Base-by-base conservation (phyloP, 1,140 invertebrate species). In the Venturia canescens region DNA sequence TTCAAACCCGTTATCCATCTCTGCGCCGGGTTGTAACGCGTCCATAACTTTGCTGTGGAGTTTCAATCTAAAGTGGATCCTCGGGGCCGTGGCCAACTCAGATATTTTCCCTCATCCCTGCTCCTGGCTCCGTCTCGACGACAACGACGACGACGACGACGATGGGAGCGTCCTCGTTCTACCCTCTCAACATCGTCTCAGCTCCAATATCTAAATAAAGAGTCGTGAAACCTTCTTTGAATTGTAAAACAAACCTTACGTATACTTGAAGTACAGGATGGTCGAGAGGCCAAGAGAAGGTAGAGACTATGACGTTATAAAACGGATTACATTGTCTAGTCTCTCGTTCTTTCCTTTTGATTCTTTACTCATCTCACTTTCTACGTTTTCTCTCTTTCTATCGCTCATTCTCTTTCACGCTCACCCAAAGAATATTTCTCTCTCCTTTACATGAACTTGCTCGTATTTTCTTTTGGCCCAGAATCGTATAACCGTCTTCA, bases 191-290 rank as follows among this genome's bases (percentile, higher is more conserved):
- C 60, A 26, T 23, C 23, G 60, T 63, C 60, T 63, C 60, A 26
- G 60, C 60, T 26, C n/a, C 60, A 63, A 63, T 63, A 63, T 26
- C 60, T 63, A 63, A 26, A 63, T 63, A 63, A 63, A 63, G 60
- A 26, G 60, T 63, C 82, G 21, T 15, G 5, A 60, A 26, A 21
- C 66, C 80, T 57, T 77, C 82, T 84, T 84, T 84, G 84, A 81
- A 84, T 84, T 87, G 84, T 87, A 84, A 87, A 85, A 84, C 81
- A 84, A 86, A 83, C 79, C 81, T 80, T 80, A 86, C 23, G 60
- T 63, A 63, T 63, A 63, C 60, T 44, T 26, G 23, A 63, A 63
- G 60, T 63, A 26, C 60, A 63, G n/a, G 23, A 23, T 63, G 23
- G n/a, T 63, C 60, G 60, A 63, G 60, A 26, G 23, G 23, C 9